phyloP scores from a whole-genome alignment of 2,888 invertebrate species.

The Cordilura impudica region DNA sequence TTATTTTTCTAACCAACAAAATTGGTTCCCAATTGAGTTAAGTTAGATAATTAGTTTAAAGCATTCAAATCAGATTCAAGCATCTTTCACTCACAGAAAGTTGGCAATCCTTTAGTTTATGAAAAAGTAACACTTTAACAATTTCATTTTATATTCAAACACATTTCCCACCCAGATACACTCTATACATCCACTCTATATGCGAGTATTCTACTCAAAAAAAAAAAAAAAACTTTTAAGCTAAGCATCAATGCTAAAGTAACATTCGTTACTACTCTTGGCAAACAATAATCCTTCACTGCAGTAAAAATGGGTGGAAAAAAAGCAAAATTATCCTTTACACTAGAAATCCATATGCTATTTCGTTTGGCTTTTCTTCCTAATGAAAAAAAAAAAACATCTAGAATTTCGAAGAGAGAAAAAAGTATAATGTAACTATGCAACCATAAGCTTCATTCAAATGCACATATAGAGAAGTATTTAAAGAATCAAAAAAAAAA shows the following conservation, averaged over 20 bases:
- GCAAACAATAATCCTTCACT: constrained; percentile 18
- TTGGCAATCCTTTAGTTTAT: constrained; percentile 7
- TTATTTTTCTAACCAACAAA: no score
- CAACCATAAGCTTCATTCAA: constrained; percentile 23
- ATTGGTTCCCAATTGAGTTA: no score
- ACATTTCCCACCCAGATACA: not conserved
- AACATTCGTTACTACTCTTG: not conserved
- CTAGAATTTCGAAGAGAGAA: constrained; percentile 8
- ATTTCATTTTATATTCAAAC: constrained; percentile 12
- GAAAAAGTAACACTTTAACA: constrained; percentile 23
- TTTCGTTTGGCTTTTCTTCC: not conserved
- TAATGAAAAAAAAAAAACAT: not conserved
- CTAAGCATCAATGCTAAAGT: constrained; percentile 4
- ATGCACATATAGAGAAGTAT: not conserved
- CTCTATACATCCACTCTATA: no score
- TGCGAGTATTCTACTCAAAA: no score
- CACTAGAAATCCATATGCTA: constrained; percentile 19
- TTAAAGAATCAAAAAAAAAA: not conserved
- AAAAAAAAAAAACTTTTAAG: not conserved
- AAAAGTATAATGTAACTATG: constrained; percentile 24
- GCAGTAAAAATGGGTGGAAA: constrained; percentile 9
- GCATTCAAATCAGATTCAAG: not conserved
- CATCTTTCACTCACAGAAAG: not conserved
- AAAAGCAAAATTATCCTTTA: constrained; percentile 24
- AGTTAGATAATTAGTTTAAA: not conserved